Evolutionary conservation across 2,888 invertebrate genomes (phyloP).

Genomic region (Schizotus pectinicornis): DNA sequence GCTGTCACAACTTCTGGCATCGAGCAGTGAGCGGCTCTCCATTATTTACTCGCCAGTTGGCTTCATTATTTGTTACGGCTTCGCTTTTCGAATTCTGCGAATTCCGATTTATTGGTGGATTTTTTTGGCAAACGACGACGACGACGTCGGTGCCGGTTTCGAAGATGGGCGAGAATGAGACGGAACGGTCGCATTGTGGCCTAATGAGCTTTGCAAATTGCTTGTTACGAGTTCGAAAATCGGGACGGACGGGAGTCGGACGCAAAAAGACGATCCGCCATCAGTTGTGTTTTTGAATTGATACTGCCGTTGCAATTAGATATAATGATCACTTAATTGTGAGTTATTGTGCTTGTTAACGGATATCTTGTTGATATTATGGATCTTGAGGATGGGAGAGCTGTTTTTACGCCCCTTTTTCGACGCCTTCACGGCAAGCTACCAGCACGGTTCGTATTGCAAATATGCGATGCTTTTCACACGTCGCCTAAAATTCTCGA

Average conservation of each 20-base stretch:
- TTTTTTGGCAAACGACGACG: conserved; percentile 28
- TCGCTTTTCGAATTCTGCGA: conserved; percentile 53
- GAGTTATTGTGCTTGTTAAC: conserved; percentile 58
- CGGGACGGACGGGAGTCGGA: conserved; percentile 44
- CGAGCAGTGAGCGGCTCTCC: conserved; percentile 29
- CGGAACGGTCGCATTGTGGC: conserved; percentile 30
- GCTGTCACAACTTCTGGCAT: conserved; percentile 35
- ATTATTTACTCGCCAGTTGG: conserved; percentile 44
- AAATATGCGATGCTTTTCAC: no score
- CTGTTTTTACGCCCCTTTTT: no score
- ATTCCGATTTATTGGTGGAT: conserved; percentile 48
- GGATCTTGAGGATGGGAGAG: conserved; percentile 29
- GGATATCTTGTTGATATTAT: conserved; percentile 55
- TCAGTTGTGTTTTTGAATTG: conserved; percentile 51
- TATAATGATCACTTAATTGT: conserved; percentile 60
- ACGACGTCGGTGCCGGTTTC: neutral
- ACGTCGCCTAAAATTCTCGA: no score
- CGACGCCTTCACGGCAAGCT: no score
- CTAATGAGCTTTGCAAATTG: conserved; percentile 58
- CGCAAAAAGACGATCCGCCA: conserved; percentile 26
- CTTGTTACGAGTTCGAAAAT: conserved; percentile 55
- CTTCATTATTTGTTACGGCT: conserved; percentile 54
- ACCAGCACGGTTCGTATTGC: no score
- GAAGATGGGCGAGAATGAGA: conserved; percentile 23
- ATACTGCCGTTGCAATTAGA: conserved; percentile 52